Evolutionary conservation across 1,140 invertebrate genomes (phyloP), one percentile per base, ranked within the genome.

Genomic region (Zeugodacus cucurbitae): DNA sequence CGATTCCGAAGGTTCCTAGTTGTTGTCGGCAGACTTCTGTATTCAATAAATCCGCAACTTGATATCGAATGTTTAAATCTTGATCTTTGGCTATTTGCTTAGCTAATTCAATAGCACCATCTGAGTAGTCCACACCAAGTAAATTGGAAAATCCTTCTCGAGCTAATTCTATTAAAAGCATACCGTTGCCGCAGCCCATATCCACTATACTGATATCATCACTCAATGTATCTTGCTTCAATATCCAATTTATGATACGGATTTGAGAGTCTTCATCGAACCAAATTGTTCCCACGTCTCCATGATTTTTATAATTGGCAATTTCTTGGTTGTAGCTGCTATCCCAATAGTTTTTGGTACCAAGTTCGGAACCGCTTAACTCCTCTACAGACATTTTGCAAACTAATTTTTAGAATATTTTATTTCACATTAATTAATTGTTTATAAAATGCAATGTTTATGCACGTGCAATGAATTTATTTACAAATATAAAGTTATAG

Each of bases 201-300:
- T 97, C 96, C 3, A 96, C 93, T 88, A 97, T 94, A 90, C 94
- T 92, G 48, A 94, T 94, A 6, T 93, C 89, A 91, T 94, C 94
- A 11, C 91, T 89, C 3, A 94, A 90, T 11, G 89, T 90, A 59
- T 93, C 91, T 62, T 92, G 92, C 59, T 94, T 93, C 41, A 94
- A 90, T 14, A 96, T 94, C 95, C 95, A 98, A 91, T 95, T 95
- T 1, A 97, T 94, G 29, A 98, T 94, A 90, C 97, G 95, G 62
- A 95, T 94, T 58, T 97, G 96, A 88, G 96, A 97, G 86, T 96
- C 96, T 93, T 97, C 96, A 14, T 98, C 98, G 92, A 99, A 99
- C 98, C 98, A 99, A 59, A 98, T 95, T 92, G 99, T 98, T 8
- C 98, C 98, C 20, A 97, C 95, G 92, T 99, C 98, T 4, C 97